Conservation (phyloP, 2,797 vertebrate genomes). For the Typhlichthys subterraneus region DNA sequence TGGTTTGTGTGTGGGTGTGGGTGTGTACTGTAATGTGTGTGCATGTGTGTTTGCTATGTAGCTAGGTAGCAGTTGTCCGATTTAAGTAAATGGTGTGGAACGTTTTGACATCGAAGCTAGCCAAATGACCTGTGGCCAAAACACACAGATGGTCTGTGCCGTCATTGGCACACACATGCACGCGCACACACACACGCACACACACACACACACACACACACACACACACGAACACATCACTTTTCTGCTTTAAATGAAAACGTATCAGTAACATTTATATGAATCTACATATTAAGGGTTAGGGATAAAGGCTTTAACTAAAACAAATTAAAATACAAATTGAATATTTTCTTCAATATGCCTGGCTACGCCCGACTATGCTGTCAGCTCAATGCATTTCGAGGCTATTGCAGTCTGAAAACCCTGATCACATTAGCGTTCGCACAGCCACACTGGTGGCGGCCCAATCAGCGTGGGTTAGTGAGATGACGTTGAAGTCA, state of each 20-base stretch:
- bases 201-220: conserved; percentile 2
- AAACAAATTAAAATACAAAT: too few relatives aligned
- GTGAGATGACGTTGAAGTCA: too few relatives aligned
- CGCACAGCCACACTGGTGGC: too few relatives aligned
- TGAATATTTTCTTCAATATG: too few relatives aligned
- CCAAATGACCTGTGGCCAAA: conserved; percentile 57
- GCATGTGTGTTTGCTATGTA: conserved; percentile 14
- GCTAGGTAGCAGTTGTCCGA: conserved; percentile 41
- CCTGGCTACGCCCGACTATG: too few relatives aligned
- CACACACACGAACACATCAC: conserved; percentile 4
- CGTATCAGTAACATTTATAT: background rate
- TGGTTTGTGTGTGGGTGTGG: conserved; percentile 1
- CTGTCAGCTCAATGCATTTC: too few relatives aligned
- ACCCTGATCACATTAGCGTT: too few relatives aligned
- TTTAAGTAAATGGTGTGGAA: conserved; percentile 58
- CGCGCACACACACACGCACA: too few relatives aligned
- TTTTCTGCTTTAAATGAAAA: background rate
- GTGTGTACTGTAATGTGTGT: conserved; percentile 7
- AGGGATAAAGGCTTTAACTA: background rate
- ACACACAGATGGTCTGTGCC: background rate
- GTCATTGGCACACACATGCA: background rate
- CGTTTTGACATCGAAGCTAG: conserved; percentile 12
- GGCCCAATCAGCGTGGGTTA: too few relatives aligned
- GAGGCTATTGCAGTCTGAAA: too few relatives aligned
- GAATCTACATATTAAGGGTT: background rate